Evolutionary conservation across 2,113 vertebrate genomes (phyloP), one percentile per base, ranked within the genome.

Genomic region (Lycaon pictus): DNA sequence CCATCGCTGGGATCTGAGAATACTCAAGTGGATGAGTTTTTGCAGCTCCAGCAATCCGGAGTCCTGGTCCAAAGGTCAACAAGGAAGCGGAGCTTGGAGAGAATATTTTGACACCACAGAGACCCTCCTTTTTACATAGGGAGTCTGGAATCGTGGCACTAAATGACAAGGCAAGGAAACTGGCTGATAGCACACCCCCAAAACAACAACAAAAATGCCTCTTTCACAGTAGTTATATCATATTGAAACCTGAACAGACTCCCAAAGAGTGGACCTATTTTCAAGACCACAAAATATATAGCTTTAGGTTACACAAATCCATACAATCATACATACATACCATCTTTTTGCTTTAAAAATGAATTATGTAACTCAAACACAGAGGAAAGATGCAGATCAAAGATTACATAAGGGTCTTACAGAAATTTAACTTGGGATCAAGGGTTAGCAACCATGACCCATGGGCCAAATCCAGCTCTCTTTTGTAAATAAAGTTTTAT

Each of bases 331-430:
- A 97, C 77, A 93, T 11, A 93, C 4, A 93, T 25, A 95, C 27
- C 20, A 12, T 43, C 29, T 55, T 74, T 93, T 93, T 95, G 88
- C 71, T 94, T 97, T 82, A 89, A 96, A 96, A 80, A 95, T 82
- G 32, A 96, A 90, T 76, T 62, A 65, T 1, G 15, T 48, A 90
- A 95, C 72, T 77, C 43, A 67, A 94, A 79, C 48, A 90, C 29
- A 60, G 48, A 95, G 51, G 65, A 71, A 96, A 60, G 37, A 85
- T 60, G 22, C 16, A 69, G n/a, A 80, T 71, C 53, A 71, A 89
- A 97, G 48, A 62, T 60, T 81, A 74, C 32, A 35, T 35, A 69
- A 96, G 19, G 67, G 84, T 79, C 16, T 84, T 72, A 96, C 4
- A 91, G 62, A 95, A 96, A 92, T 88, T 90, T 58, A 72, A 94